Conservation (phyloP, 2,888 invertebrate species). For the Chaitophorus viminalis region DNA sequence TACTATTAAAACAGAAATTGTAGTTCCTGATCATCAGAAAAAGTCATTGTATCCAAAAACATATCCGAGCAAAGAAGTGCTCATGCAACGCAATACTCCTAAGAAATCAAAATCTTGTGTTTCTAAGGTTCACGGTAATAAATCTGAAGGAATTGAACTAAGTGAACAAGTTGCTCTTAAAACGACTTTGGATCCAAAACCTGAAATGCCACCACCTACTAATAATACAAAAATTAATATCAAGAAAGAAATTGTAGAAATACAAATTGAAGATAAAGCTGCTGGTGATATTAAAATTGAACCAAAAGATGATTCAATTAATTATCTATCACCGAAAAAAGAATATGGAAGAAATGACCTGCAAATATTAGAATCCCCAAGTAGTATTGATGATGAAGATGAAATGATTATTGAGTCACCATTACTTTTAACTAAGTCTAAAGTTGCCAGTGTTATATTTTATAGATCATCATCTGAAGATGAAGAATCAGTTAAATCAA, state of each 20-base stretch:
- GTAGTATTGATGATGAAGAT: neutral
- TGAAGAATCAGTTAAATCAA: neutral
- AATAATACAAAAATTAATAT: neutral
- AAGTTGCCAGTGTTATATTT: neutral
- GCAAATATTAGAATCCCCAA: neutral
- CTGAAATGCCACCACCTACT: neutral
- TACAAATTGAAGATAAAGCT: too few relatives aligned
- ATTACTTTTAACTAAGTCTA: neutral
- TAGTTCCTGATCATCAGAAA: slow-evolving; percentile 58
- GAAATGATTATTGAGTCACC: neutral
- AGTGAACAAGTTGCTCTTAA: slow-evolving; percentile 28
- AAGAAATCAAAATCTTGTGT: slow-evolving; percentile 26
- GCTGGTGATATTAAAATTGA: neutral
- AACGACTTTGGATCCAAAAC: neutral
- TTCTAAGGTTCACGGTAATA: neutral
- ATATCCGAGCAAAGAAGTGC: slow-evolving; percentile 61
- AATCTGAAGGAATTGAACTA: neutral
- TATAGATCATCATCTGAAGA: neutral
- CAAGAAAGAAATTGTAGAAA: neutral
- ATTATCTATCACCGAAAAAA: slow-evolving; percentile 38
- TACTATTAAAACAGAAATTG: neutral
- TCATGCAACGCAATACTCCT: slow-evolving; percentile 19
- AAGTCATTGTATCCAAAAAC: slow-evolving; percentile 62
- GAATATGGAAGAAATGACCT: slow-evolving; percentile 20
- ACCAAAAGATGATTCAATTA: slow-evolving; percentile 7